Evolutionary conservation across 2,797 vertebrate species (phyloP), one percentile per base, ranked within the genome.

Genomic region (Sparidentex hasta): DNA sequence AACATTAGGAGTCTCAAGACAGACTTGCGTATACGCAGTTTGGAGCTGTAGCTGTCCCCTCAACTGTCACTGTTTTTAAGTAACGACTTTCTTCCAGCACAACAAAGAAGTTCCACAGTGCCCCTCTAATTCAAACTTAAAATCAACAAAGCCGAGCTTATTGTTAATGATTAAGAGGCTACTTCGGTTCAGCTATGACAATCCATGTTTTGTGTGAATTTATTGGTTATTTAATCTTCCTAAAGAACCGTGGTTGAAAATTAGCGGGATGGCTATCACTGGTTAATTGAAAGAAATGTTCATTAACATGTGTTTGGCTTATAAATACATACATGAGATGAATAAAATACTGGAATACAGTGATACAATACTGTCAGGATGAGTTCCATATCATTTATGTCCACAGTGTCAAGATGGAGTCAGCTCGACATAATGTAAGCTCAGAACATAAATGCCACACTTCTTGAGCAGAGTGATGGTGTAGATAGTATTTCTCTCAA

Each of bases 401-500:
- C 7, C n/a, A 38, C n/a, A 47, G 27, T 52, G 38, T 65, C 46
- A 72, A 46, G 13, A 50, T 25, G 21, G 8, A 56, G 14, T 48
- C 21, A 57, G 67, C 43, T 46, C 57, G 51, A 33, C 25, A 6
- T 33, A 56, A 18, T 25, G 54, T 43, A 20, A 71, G 50, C 73
- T 74, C 54, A 66, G 27, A 65, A 46, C 33, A n/a, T 11, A 69
- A 76, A 23, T 2, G 29, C 51, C 41, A 69, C 43, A 57, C 67
- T 63, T 33, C 7, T 58, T 58, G 23, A 68, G 14, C 50, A 41
- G 75, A 86, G 71, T 62, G 58, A 66, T 12, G 27, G 47, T 12
- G 63, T 27, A 27, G 78, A 29, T 47, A 71, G 63, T 71, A 62
- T 59, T 71, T 82, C 61, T 74, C 47, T 69, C 23, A 76, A 84